Percentiles rank a stretch among this genome's conserved stretches.
These are phyloP conservation scores for Campopleginae sp. DNA, from an alignment of 2,888 invertebrate species.

Conservation along the genomic window DNA sequence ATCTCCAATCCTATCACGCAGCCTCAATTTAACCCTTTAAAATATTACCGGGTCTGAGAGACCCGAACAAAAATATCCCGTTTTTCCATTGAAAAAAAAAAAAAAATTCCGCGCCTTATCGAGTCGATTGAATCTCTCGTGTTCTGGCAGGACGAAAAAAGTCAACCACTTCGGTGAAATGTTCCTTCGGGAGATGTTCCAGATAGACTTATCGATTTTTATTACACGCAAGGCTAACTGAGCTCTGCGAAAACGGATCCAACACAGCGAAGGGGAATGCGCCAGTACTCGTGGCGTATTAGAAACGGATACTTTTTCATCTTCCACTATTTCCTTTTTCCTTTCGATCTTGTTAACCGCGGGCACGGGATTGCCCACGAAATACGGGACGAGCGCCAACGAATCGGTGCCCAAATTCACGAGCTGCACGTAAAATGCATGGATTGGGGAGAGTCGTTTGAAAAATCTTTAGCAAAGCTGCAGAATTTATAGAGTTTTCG, in stretches of 20 bases:
- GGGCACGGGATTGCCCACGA: conserved; percentile 76
- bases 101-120: conserved; percentile 29
- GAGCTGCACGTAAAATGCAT: background rate
- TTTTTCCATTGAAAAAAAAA: background rate
- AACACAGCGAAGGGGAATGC: background rate
- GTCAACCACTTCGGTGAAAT: conserved; percentile 60
- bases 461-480: background rate
- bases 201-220: conserved; percentile 74
- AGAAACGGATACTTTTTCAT: conserved; percentile 61
- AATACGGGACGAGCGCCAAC: conserved; percentile 74
- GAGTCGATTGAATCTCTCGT: conserved; percentile 55
- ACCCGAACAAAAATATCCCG: background rate
- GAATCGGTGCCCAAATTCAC: conserved; percentile 10
- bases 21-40: conserved; percentile 54
- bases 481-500: background rate
- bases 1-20: conserved; percentile 23
- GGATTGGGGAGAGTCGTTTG: background rate
- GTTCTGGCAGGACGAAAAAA: conserved; percentile 44
- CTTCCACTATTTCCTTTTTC: background rate
- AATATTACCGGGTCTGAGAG: conserved; percentile 23
- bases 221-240: conserved; percentile 61
- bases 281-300: conserved; percentile 51
- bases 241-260: conserved; percentile 18
- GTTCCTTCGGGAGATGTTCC: conserved; percentile 67
- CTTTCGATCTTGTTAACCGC: conserved; percentile 59